These are phyloP conservation scores for Aleiodes testaceus DNA, from an alignment of 2,888 invertebrate genomes.

Conservation along the genomic window DNA sequence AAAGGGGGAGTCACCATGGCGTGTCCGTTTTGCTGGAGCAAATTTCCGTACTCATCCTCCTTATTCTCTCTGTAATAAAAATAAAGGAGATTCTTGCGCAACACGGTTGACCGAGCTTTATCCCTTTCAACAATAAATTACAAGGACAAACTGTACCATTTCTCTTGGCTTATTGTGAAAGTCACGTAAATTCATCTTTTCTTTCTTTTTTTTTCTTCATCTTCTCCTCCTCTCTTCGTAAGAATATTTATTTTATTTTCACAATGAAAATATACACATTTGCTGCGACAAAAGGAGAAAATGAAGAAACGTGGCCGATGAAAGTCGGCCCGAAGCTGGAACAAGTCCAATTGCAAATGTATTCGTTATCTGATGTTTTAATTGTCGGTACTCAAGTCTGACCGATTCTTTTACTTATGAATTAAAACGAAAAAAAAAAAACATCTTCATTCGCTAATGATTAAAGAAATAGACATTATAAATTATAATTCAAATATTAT, in stretches of 20 bases:
- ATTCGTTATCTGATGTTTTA: constrained; percentile 40
- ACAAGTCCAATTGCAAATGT: constrained; percentile 52
- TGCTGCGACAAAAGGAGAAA: constrained; percentile 49
- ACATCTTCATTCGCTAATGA: too few relatives aligned
- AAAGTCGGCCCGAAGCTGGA: constrained; percentile 59
- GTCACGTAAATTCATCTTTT: constrained; percentile 2
- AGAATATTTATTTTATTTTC: constrained; percentile 10
- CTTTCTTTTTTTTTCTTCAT: background rate
- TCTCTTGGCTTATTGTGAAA: constrained; percentile 35
- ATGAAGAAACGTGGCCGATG: constrained; percentile 57
- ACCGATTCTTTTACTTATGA: constrained; percentile 16
- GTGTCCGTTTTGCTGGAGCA: constrained; percentile 41
- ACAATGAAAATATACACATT: constrained; percentile 31
- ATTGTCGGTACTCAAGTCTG: constrained; percentile 43
- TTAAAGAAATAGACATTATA: too few relatives aligned
- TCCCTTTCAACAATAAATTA: constrained; percentile 4
- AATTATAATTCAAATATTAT: too few relatives aligned
- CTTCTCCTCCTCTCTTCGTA: background rate
- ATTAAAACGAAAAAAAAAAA: constrained; percentile 5
- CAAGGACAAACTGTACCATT: background rate
- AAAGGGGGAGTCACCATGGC: constrained; percentile 41
- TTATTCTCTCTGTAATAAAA: background rate
- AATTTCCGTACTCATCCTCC: constrained; percentile 14
- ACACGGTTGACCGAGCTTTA: constrained; percentile 3
- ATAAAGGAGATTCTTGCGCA: background rate